Evolutionary conservation across 2,888 invertebrate genomes (phyloP).

Genomic region (Cepaea hortensis): DNA sequence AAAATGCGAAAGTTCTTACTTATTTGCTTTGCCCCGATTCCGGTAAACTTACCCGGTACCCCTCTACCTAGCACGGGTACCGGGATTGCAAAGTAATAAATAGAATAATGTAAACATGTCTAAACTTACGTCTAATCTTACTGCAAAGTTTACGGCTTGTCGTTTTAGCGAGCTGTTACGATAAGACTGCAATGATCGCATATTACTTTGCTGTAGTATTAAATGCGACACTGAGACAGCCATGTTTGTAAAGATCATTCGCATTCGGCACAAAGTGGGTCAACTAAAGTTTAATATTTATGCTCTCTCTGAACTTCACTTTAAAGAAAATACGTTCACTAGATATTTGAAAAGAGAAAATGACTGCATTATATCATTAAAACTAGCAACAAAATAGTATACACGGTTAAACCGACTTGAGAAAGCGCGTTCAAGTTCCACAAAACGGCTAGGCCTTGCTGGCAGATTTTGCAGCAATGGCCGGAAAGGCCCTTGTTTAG

Average conservation of each 20-base stretch:
- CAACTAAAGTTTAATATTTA: conserved; percentile 6
- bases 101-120: too few relatives aligned
- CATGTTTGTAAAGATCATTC: conserved; percentile 28
- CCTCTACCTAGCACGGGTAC: too few relatives aligned
- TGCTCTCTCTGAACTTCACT: background rate
- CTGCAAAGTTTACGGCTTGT: background rate
- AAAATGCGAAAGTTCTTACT: too few relatives aligned
- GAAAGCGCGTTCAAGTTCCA: conserved; percentile 9
- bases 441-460: conserved; percentile 42
- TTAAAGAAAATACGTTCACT: background rate
- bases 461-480: conserved; percentile 49
- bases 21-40: too few relatives aligned
- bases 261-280: conserved; percentile 36
- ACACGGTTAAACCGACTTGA: background rate
- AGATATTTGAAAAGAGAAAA: background rate
- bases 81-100: too few relatives aligned
- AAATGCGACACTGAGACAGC: conserved; percentile 22
- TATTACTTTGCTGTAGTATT: background rate
- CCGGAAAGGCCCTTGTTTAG: conserved; percentile 45
- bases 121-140: too few relatives aligned
- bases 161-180: background rate
- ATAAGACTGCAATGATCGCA: background rate
- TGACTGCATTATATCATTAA: background rate
- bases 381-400: background rate
- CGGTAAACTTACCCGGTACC: too few relatives aligned